Conservation (phyloP, 2,888 invertebrate species). For the Harpalus rufipes region DNA sequence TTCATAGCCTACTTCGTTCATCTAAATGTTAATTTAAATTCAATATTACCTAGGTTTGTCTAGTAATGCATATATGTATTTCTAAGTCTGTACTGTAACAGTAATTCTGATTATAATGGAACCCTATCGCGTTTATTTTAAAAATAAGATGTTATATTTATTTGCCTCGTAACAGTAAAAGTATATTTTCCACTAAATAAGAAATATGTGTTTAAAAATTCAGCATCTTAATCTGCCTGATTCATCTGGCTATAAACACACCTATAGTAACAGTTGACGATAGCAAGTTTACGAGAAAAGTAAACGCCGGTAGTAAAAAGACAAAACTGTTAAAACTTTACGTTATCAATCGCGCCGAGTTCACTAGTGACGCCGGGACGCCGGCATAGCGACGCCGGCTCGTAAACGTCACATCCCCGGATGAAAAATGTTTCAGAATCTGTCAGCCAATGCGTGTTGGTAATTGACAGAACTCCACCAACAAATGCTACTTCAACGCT, state of each 20-base stretch:
- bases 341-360: slow-evolving; percentile 58
- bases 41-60: too few species aligned
- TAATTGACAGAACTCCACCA: slow-evolving; percentile 53
- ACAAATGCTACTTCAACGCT: slow-evolving; percentile 32
- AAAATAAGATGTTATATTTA: too few species aligned
- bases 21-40: too few species aligned
- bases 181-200: neutral
- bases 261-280: slow-evolving; percentile 46
- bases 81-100: too few species aligned
- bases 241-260: slow-evolving; percentile 29
- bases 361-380: slow-evolving; percentile 8
- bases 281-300: slow-evolving; percentile 49
- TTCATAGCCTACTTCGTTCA: too few species aligned
- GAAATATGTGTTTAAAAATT: slow-evolving; percentile 30
- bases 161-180: neutral
- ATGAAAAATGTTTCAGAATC: slow-evolving; percentile 50
- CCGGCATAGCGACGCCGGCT: slow-evolving; percentile 10
- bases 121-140: too few species aligned
- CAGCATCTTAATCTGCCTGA: slow-evolving; percentile 22
- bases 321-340: slow-evolving; percentile 57
- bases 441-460: slow-evolving; percentile 48
- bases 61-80: too few species aligned
- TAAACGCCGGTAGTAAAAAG: slow-evolving; percentile 47
- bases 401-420: slow-evolving; percentile 41
- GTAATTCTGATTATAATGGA: too few species aligned